These are phyloP conservation scores for Morone chrysops DNA, from an alignment of 2,113 vertebrate genomes.

Conservation along the genomic window DNA sequence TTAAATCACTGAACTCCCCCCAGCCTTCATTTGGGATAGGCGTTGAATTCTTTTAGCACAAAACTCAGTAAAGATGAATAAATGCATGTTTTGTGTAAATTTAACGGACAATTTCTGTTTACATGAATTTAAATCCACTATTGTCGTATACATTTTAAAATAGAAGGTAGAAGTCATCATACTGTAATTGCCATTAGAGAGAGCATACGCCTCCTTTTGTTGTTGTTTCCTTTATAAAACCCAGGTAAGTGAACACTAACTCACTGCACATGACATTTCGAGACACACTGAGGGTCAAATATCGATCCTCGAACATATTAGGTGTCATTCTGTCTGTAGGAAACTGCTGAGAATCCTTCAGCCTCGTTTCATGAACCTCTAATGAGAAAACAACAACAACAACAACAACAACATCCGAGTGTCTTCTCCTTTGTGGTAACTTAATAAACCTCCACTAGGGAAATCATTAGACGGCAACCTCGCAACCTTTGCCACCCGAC, in stretches of 20 bases:
- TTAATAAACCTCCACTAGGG: slow-evolving; percentile 6
- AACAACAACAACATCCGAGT: neutral
- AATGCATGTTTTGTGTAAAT: no score
- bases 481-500: neutral
- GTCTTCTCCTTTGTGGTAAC: slow-evolving; percentile 4
- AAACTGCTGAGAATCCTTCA: neutral
- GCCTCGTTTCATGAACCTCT: neutral
- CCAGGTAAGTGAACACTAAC: neutral
- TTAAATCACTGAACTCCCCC: no score
- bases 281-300: neutral
- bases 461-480: slow-evolving; percentile 19
- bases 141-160: no score
- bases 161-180: no score
- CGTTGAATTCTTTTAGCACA: no score
- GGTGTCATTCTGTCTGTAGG: neutral
- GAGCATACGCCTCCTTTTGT: neutral
- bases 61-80: no score
- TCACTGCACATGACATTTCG: neutral
- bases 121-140: no score
- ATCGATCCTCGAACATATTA: neutral
- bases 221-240: neutral
- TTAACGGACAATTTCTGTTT: no score
- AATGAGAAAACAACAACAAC: neutral
- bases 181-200: no score
- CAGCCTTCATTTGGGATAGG: no score